phyloP scores from a whole-genome alignment of 1,140 invertebrate genomes.

The Drosophila arizonae region DNA sequence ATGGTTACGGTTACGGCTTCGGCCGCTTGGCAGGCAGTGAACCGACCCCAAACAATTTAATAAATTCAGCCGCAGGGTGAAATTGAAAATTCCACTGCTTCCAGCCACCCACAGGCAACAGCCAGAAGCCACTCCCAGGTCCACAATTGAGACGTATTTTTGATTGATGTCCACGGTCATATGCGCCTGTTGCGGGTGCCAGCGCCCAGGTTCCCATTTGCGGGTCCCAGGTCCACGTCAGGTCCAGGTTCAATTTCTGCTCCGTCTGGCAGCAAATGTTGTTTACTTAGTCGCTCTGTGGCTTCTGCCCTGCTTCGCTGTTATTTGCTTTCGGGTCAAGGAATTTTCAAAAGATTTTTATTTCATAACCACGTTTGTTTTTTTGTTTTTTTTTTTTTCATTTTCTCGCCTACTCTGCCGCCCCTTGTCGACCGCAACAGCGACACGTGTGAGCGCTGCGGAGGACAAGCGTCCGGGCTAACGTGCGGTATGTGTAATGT shows the following conservation, averaged over 20 bases:
- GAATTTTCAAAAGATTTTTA: conserved; percentile 72
- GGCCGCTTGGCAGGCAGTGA: conserved; percentile 46
- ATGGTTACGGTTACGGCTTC: conserved; percentile 40
- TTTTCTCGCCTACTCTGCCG: not conserved
- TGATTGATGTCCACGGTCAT: conserved; percentile 72
- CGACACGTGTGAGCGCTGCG: conserved; percentile 34
- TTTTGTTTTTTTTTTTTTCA: conserved; percentile 24
- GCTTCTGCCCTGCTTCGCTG: conserved; percentile 11
- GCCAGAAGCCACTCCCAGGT: not conserved
- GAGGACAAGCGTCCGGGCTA: conserved; percentile 10
- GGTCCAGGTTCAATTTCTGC: conserved; percentile 7
- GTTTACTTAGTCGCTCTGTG: conserved; percentile 59
- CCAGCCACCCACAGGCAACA: not conserved
- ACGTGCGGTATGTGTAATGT: conserved; percentile 64
- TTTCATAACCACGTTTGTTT: conserved; percentile 68
- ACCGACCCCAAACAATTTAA: conserved; percentile 71
- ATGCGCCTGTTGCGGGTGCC: conserved; percentile 18
- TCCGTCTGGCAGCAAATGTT: conserved; percentile 27
- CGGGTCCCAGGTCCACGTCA: not conserved
- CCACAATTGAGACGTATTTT: conserved; percentile 45
- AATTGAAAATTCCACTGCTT: conserved; percentile 71
- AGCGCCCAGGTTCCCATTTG: not conserved
- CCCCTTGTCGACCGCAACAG: conserved; percentile 26
- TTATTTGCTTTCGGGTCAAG: conserved; percentile 74
- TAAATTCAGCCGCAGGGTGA: conserved; percentile 70